phyloP scores from a whole-genome alignment of 2,113 vertebrate species.

The Enhydra lutris region DNA sequence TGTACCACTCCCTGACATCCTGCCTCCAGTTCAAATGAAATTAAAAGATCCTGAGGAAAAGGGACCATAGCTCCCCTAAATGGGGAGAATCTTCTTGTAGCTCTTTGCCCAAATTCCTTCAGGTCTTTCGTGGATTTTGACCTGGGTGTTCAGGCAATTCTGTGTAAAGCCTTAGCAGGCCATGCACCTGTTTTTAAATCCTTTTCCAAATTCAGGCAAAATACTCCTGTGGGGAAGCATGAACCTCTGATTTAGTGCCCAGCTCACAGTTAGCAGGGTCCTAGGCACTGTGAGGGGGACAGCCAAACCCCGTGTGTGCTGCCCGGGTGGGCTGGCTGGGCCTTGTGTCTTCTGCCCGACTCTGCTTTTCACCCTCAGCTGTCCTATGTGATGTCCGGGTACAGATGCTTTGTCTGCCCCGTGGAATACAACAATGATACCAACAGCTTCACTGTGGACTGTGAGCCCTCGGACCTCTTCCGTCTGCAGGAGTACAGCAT shows the following conservation, averaged over 20 bases:
- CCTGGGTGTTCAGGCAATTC: neutral
- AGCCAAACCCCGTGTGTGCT: neutral
- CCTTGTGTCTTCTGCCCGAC: neutral
- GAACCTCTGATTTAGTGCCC: neutral
- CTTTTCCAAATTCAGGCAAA: neutral
- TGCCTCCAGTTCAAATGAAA: neutral
- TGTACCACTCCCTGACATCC: accelerated
- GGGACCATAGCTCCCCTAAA: neutral
- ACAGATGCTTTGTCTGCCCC: slow-evolving; percentile 95
- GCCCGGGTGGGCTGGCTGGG: neutral
- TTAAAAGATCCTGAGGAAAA: neutral
- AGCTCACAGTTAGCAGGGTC: neutral
- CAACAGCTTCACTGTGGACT: slow-evolving; percentile 98
- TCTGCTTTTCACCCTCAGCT: slow-evolving; percentile 82
- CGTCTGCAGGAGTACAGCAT: slow-evolving; percentile 94
- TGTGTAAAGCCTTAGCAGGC: neutral
- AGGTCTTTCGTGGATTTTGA: neutral
- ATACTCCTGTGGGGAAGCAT: neutral
- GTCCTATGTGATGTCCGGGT: slow-evolving; percentile 96
- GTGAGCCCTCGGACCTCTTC: slow-evolving; percentile 94
- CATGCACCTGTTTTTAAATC: neutral
- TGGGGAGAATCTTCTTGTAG: neutral
- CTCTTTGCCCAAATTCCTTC: neutral
- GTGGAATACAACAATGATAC: slow-evolving; percentile 98
- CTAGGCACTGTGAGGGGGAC: neutral